Conservation (phyloP, 2,113 vertebrate species). For the Sinosuthora webbiana region DNA sequence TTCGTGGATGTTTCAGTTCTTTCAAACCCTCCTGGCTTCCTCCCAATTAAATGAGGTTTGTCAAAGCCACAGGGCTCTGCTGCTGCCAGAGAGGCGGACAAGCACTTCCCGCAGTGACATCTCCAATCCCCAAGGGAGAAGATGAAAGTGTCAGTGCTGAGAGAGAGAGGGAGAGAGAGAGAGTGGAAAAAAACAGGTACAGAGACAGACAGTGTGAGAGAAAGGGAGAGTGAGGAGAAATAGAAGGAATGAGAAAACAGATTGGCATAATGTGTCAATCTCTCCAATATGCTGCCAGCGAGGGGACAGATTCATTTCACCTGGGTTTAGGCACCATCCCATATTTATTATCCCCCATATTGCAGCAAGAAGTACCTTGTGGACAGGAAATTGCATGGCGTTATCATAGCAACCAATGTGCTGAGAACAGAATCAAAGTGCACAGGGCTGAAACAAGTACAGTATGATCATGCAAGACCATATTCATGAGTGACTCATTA, state of each 20-base stretch:
- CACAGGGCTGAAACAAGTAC: not conserved
- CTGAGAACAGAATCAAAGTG: conserved; percentile 27
- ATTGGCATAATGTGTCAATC: not conserved
- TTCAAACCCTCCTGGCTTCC: conserved; percentile 87
- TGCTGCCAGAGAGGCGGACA: conserved; percentile 81
- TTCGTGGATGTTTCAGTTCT: conserved; percentile 85
- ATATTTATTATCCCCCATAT: not conserved
- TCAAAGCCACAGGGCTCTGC: conserved; percentile 88
- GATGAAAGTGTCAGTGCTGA: conserved; percentile 77
- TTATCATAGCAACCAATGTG: conserved; percentile 42
- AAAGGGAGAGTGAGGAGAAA: conserved; percentile 11
- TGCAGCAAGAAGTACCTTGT: not conserved
- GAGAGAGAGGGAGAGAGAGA: conserved; percentile 66
- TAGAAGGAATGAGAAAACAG: conserved; percentile 42
- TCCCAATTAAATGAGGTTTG: conserved; percentile 90
- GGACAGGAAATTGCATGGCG: not conserved
- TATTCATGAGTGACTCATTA: conserved; percentile 24
- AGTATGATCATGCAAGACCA: not conserved
- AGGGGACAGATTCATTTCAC: not conserved
- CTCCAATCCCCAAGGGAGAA: conserved; percentile 82
- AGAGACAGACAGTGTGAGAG: conserved; percentile 57
- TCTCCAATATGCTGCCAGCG: not conserved
- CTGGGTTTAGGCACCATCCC: not conserved
- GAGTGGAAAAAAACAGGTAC: conserved; percentile 61
- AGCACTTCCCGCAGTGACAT: conserved; percentile 86